Evolutionary conservation across 2,797 vertebrate genomes (phyloP).

Genomic region (Coccyzus lansbergi): DNA sequence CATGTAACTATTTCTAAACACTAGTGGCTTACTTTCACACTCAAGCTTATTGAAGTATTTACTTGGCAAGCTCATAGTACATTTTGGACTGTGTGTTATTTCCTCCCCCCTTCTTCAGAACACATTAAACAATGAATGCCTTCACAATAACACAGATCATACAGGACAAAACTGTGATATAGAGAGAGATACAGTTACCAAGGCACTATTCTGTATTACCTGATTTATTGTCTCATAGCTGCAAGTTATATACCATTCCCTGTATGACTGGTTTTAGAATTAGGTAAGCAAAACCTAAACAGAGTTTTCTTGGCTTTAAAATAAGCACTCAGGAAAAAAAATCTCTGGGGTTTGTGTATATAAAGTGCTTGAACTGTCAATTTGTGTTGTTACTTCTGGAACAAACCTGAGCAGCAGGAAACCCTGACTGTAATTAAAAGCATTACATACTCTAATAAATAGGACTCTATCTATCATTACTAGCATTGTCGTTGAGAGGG

Average conservation of each 20-base stretch:
- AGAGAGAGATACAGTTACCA: neutral
- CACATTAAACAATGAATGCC: neutral
- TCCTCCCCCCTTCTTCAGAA: neutral
- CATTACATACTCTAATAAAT: neutral
- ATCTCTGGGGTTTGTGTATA: neutral
- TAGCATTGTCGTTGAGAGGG: neutral
- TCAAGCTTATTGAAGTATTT: conserved; percentile 1
- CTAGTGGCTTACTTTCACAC: neutral
- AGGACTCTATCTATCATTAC: neutral
- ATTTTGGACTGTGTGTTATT: neutral
- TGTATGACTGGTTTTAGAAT: neutral
- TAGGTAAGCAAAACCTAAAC: neutral
- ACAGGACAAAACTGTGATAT: neutral
- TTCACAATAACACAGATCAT: neutral
- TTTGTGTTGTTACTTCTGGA: conserved; percentile 35
- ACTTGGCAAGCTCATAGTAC: neutral
- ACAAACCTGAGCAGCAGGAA: neutral
- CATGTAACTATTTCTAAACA: neutral
- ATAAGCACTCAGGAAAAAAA: neutral
- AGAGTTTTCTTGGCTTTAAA: neutral
- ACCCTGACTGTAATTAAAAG: conserved; percentile 9
- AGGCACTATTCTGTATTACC: neutral
- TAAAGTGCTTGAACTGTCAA: conserved; percentile 54
- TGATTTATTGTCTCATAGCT: neutral
- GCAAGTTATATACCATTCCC: neutral